A percentile compares a stretch with the other conserved stretches of the same genome.
Conservation (phyloP, 2,888 invertebrate genomes). For the Argynnis bischoffii region DNA sequence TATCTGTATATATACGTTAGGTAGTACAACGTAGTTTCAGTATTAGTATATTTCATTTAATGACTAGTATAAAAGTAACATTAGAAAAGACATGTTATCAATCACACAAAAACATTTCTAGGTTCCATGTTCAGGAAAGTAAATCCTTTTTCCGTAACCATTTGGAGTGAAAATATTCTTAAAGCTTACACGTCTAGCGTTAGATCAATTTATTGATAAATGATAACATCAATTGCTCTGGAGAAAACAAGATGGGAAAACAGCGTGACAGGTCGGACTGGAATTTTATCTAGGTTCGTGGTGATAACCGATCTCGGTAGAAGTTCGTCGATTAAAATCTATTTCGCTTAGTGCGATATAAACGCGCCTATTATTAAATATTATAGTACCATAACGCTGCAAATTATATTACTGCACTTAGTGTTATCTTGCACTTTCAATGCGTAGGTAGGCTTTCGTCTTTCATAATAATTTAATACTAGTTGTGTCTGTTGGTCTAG, state of each 20-base stretch:
- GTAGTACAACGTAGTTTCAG: too few relatives aligned
- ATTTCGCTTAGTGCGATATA: conserved; percentile 21
- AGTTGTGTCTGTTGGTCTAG: too few relatives aligned
- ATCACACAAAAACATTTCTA: background rate
- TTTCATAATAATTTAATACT: too few relatives aligned
- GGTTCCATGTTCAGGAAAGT: conserved; percentile 1
- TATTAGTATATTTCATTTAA: too few relatives aligned
- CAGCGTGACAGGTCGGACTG: conserved; percentile 39
- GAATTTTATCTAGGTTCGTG: conserved; percentile 41
- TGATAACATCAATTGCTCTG: conserved; percentile 33
- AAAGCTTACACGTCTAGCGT: conserved; percentile 26
- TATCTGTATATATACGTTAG: too few relatives aligned
- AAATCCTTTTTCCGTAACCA: conserved; percentile 16
- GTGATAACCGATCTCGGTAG: conserved; percentile 36
- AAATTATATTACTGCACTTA: conserved; percentile 1
- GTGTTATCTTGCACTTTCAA: conserved; percentile 1
- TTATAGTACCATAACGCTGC: conserved; percentile 16
- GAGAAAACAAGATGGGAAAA: conserved; percentile 40
- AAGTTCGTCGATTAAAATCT: conserved; percentile 40
- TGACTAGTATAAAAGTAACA: too few relatives aligned
- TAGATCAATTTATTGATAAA: conserved; percentile 39
- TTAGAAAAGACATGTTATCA: background rate
- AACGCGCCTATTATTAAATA: conserved; percentile 19
- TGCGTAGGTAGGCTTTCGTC: too few relatives aligned
- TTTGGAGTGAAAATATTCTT: conserved; percentile 32